Conservation (phyloP, 2,888 invertebrate species). For the Epirrhoe alternata region DNA sequence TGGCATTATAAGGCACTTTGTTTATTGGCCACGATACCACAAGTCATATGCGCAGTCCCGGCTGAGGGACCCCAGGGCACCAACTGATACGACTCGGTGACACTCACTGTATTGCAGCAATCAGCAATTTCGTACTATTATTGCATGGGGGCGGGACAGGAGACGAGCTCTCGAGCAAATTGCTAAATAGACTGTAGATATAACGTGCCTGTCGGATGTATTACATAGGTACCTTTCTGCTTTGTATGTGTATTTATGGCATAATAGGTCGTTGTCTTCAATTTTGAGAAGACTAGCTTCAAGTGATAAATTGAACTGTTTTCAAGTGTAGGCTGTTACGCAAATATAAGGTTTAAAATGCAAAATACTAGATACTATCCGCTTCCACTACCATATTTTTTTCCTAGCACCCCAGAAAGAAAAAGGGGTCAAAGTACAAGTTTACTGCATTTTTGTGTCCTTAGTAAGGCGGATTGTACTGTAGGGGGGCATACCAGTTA, state of each 20-base stretch:
- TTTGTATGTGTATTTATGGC: not conserved
- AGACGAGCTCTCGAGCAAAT: conserved; percentile 73
- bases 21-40: too few species aligned
- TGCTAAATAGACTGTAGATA: conserved; percentile 67
- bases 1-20: conserved; percentile 2
- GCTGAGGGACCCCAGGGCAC: conserved; percentile 55
- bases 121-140: conserved; percentile 75
- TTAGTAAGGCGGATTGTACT: too few species aligned
- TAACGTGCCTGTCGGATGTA: conserved; percentile 42
- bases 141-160: conserved; percentile 75
- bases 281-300: not conserved
- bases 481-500: too few species aligned
- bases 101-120: conserved; percentile 74
- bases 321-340: too few species aligned
- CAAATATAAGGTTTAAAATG: too few species aligned
- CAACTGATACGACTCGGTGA: conserved; percentile 74
- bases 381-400: too few species aligned
- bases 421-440: too few species aligned
- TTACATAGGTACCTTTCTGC: not conserved
- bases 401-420: too few species aligned
- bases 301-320: too few species aligned
- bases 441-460: too few species aligned
- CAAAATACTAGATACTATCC: too few species aligned
- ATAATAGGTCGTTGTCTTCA: not conserved
- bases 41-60: conserved; percentile 52